Evolutionary conservation across 53 echinoderm and acorn worm genomes (phyloP).

Genomic region (Apostichopus leukothele): DNA sequence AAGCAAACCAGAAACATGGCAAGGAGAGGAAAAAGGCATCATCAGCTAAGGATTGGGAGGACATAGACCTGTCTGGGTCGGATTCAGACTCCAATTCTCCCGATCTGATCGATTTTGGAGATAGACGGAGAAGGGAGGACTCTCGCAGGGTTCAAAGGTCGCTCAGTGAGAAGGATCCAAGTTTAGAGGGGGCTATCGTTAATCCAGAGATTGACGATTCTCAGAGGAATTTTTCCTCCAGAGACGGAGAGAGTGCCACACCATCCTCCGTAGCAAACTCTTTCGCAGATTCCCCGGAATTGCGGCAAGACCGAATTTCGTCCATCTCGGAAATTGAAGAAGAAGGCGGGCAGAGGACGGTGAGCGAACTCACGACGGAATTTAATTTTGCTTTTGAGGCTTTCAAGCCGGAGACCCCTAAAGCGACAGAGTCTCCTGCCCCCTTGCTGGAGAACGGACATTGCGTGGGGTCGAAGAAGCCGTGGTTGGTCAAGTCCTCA

Average conservation of each 20-base stretch:
- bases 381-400: constrained; percentile 80
- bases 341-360: constrained; percentile 24
- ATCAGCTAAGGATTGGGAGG: constrained; percentile 31
- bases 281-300: constrained; percentile 11
- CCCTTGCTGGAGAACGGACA: constrained; percentile 31
- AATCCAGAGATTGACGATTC: constrained; percentile 12
- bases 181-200: neutral
- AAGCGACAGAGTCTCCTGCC: neutral
- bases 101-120: constrained; percentile 44
- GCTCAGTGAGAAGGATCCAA: neutral
- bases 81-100: constrained; percentile 26
- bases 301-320: neutral
- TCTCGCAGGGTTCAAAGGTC: neutral
- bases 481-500: constrained; percentile 51
- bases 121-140: neutral
- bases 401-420: constrained; percentile 66
- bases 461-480: constrained; percentile 45
- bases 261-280: constrained; percentile 12
- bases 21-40: too few relatives aligned
- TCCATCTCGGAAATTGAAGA: constrained; percentile 28
- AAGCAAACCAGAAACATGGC: neutral
- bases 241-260: constrained; percentile 29
- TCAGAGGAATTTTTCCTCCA: neutral
- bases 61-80: constrained; percentile 27
- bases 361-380: constrained; percentile 56